phyloP scores from a whole-genome alignment of 2,888 invertebrate genomes.

The Tenthredo mesomela region DNA sequence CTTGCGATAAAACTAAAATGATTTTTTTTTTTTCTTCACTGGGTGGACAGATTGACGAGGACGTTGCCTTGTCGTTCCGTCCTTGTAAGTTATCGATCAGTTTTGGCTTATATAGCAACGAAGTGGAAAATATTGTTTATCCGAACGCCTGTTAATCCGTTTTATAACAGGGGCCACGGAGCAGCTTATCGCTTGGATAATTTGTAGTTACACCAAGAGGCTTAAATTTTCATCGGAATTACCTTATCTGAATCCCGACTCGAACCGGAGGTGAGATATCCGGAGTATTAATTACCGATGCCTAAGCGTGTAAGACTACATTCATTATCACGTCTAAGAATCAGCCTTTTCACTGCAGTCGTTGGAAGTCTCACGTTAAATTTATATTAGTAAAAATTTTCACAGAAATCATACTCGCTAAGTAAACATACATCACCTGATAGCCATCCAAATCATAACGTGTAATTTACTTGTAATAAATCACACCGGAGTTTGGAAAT shows the following conservation, averaged over 20 bases:
- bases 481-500: slow-evolving; percentile 22
- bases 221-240: slow-evolving; percentile 35
- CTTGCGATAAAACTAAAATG: slow-evolving; percentile 26
- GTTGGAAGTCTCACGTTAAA: background rate
- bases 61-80: slow-evolving; percentile 8
- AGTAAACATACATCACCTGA: slow-evolving; percentile 14
- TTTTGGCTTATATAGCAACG: slow-evolving; percentile 36
- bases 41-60: slow-evolving; percentile 27
- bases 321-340: slow-evolving; percentile 5
- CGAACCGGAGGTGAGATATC: background rate
- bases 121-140: slow-evolving; percentile 49
- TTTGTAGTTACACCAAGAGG: slow-evolving; percentile 37
- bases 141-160: slow-evolving; percentile 49
- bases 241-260: background rate
- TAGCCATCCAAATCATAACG: slow-evolving; percentile 17
- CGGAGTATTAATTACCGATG: background rate
- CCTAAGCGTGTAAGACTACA: background rate
- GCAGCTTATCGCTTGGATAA: slow-evolving; percentile 46
- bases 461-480: slow-evolving; percentile 47
- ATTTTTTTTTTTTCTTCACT: background rate
- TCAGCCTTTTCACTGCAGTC: slow-evolving; percentile 16
- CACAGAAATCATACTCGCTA: background rate
- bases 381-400: background rate
- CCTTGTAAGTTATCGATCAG: slow-evolving; percentile 37
- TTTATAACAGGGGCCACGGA: slow-evolving; percentile 40